These are phyloP conservation scores for Corythaeola cristata DNA, from an alignment of 2,113 vertebrate species.

Conservation along the genomic window DNA sequence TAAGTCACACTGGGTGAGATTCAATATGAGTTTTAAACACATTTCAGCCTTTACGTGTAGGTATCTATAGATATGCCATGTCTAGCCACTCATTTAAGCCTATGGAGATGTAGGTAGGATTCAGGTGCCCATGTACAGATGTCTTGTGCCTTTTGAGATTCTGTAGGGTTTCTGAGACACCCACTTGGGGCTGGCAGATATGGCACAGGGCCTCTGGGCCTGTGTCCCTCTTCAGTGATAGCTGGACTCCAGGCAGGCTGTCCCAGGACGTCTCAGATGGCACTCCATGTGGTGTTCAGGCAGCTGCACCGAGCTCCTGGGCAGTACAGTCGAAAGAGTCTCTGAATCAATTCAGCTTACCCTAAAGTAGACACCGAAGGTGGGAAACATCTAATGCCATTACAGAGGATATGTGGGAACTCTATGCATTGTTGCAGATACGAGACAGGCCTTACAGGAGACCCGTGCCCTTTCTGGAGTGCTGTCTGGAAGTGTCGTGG, in stretches of 20 bases:
- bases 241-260: not conserved
- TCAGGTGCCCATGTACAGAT: not conserved
- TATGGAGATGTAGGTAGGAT: not conserved
- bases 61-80: not conserved
- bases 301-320: not conserved
- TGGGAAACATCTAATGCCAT: not conserved
- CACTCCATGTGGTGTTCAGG: not conserved
- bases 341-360: not conserved
- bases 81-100: not conserved
- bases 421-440: not conserved
- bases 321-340: not conserved
- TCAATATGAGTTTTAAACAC: not conserved
- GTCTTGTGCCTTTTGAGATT: not conserved
- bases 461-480: rapidly evolving
- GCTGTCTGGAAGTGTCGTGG: not conserved
- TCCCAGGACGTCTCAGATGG: rapidly evolving
- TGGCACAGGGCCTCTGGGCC: not conserved
- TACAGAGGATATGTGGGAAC: not conserved
- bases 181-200: not conserved
- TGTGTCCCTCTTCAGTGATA: not conserved
- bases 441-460: not conserved
- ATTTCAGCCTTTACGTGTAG: not conserved
- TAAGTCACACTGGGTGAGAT: not conserved
- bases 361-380: not conserved
- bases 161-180: not conserved